Percentiles rank a stretch among this genome's conserved stretches.
These are phyloP conservation scores for Griposia aprilina DNA, from an alignment of 2,888 invertebrate genomes.

Conservation along the genomic window DNA sequence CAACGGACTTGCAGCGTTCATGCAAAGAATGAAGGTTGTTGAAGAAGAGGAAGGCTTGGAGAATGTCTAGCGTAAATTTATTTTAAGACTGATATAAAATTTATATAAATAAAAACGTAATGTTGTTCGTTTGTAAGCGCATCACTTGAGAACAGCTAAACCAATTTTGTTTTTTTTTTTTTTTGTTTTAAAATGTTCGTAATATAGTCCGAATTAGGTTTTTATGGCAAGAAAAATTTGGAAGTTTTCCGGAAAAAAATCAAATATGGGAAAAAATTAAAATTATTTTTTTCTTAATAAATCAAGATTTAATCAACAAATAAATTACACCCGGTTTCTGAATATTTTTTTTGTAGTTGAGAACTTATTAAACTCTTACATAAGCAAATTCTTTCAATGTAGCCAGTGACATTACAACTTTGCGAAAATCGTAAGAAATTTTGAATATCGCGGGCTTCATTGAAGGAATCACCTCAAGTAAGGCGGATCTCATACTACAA, in stretches of 20 bases:
- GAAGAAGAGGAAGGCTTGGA: constrained; percentile 55
- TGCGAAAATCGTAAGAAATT: no score
- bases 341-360: no score
- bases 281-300: not conserved
- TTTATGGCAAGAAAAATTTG: not conserved
- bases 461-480: not conserved
- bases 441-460: not conserved
- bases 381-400: no score
- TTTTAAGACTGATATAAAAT: constrained; percentile 29
- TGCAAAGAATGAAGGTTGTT: constrained; percentile 64
- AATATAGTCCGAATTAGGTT: not conserved
- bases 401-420: no score
- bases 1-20: constrained; percentile 67
- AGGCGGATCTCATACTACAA: no score
- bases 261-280: not conserved
- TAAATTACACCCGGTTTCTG: not conserved
- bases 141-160: not conserved
- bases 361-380: not conserved
- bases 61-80: constrained; percentile 19
- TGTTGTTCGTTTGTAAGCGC: not conserved
- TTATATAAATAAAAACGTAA: not conserved
- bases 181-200: not conserved
- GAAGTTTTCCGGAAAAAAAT: not conserved
- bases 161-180: not conserved
- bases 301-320: not conserved